A percentile compares a stretch with the other conserved stretches of the same genome.
phyloP scores from a whole-genome alignment of 2,888 invertebrate species.

The Esperia sulphurella region DNA sequence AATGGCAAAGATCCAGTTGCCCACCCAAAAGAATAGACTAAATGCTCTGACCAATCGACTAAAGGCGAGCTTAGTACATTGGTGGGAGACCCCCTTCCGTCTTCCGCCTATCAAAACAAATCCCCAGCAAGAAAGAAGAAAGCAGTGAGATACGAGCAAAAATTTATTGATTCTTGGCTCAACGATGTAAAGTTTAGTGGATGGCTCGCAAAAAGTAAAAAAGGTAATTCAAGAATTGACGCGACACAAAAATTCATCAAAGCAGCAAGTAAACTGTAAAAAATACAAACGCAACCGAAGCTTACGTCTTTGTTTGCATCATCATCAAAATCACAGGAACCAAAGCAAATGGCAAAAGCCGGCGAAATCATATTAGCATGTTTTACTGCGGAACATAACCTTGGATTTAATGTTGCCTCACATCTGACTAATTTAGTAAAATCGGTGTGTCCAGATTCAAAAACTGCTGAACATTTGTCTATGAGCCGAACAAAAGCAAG shows the following conservation, averaged over 20 bases:
- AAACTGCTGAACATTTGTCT: conserved; percentile 17
- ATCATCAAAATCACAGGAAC: conserved; percentile 15
- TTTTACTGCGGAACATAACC: conserved; percentile 22
- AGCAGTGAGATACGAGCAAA: too few species aligned
- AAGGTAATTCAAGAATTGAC: conserved; percentile 10
- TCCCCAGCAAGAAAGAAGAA: too few species aligned
- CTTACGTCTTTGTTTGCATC: conserved; percentile 10
- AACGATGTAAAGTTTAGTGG: too few species aligned
- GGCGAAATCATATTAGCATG: conserved; percentile 20
- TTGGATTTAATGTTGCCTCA: conserved; percentile 20
- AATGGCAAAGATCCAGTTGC: too few species aligned
- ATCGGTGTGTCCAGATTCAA: too few species aligned
- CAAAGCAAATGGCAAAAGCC: conserved; percentile 13
- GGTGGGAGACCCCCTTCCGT: too few species aligned
- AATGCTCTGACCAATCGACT: too few species aligned
- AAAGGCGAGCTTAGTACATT: too few species aligned
- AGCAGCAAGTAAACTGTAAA: conserved; percentile 9
- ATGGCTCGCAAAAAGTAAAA: neutral
- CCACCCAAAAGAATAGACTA: too few species aligned
- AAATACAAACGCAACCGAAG: conserved; percentile 12
- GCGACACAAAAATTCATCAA: conserved; percentile 15
- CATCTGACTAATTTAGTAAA: conserved; percentile 18
- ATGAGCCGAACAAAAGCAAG: conserved; percentile 19
- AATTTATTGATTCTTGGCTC: too few species aligned
- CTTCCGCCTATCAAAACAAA: too few species aligned